Evolutionary conservation across 2,797 vertebrate species (phyloP).

Genomic region (Loris lydekkerianus): DNA sequence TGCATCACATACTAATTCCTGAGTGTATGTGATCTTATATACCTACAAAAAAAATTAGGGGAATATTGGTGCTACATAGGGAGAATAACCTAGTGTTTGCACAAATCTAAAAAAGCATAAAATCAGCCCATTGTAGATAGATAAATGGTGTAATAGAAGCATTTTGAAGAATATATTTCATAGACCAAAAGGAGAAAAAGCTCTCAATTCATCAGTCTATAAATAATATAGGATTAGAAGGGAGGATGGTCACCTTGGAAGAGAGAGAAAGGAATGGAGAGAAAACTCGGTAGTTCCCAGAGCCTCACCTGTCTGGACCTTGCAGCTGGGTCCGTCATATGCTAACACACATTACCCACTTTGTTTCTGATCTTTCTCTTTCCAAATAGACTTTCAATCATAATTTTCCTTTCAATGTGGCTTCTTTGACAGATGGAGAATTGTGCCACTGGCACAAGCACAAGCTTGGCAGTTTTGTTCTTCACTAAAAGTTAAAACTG

Average conservation of each 20-base stretch:
- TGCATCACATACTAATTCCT: not conserved
- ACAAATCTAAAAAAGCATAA: not conserved
- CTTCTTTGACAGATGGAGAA: constrained; percentile 51
- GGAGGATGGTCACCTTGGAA: not conserved
- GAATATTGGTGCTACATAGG: too few species aligned
- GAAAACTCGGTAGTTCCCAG: not conserved
- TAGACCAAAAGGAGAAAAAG: not conserved
- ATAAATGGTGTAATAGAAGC: not conserved
- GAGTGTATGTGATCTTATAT: not conserved
- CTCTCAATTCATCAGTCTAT: not conserved
- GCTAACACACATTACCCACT: not conserved
- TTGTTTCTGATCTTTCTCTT: constrained; percentile 32
- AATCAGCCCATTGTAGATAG: not conserved
- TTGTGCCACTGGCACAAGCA: not conserved
- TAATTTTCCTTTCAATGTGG: not conserved
- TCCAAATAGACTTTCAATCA: constrained; percentile 19
- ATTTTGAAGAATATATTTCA: not conserved
- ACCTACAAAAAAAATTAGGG: not conserved
- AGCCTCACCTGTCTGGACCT: not conserved
- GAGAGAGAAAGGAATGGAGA: not conserved
- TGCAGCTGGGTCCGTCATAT: fast-evolving
- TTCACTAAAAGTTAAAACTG: constrained; percentile 51
- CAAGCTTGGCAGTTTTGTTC: constrained; percentile 26
- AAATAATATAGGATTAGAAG: not conserved
- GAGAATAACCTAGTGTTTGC: not conserved